Base-by-base conservation (phyloP, 2,113 vertebrate genomes). In the Colossoma macropomum region DNA sequence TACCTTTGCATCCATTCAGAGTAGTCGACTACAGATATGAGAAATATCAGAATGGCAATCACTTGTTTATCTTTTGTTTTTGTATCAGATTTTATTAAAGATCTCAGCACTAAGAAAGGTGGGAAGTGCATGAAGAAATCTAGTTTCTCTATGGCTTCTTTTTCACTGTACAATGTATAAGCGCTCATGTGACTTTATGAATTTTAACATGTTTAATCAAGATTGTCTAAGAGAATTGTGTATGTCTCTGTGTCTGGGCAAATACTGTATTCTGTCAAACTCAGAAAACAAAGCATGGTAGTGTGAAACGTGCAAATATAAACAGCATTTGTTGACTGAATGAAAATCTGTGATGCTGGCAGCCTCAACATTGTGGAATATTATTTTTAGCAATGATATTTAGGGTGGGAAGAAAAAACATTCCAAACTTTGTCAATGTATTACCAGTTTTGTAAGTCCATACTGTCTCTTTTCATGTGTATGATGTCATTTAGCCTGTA, bases 1-100 rank as follows among this genome's bases (percentile, higher is more conserved):
- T 90, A 91, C 66, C 27, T 95, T 41, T 94, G 90, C 15, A 89
- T 95, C 84, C 94, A 95, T 77, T 85, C 94, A 0, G 91, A 94
- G 80, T 95, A 94, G 87, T n/a, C 9, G 66, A 0, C n/a, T 34
- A 12, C 45, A 4, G 23, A 48, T 15, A 7, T 23, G 28, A 32
- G 15, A 74, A 83, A 34, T 34, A 34, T 21, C 54, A 16, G 15
- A 34, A 68, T 68, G 73, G 60, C 86, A 85, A 87, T 85, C 86
- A 85, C 34, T 73, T 52, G 50, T 74, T 10, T 56, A 68, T n/a
- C 65, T 73, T 30, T 70, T 68, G 4, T 65, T 83, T 15, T 27
- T 75, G 21, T 23, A 10, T 21, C 6, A 54, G 23, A 62, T 30
- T 27, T 19, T 54, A 54, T 68, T 48, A 60, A 48, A 80, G 8